Percentiles rank a stretch among this genome's conserved stretches.
phyloP scores from a whole-genome alignment of 2,888 invertebrate genomes.

The Heterodera filipjevi region DNA sequence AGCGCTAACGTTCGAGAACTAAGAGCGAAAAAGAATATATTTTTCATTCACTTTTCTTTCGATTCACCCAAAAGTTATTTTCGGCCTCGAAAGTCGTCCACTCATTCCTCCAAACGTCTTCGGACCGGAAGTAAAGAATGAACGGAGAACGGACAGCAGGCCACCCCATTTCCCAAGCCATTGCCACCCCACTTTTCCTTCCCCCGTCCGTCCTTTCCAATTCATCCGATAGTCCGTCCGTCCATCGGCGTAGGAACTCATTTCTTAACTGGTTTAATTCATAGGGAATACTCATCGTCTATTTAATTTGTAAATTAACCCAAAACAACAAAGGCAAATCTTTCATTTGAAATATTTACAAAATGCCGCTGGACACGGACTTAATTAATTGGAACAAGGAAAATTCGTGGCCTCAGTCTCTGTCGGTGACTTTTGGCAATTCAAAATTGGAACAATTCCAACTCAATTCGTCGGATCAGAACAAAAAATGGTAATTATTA shows the following conservation, averaged over 20 bases:
- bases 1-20: too few relatives aligned
- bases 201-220: not conserved
- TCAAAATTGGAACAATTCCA: conserved; percentile 13
- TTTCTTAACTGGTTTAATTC: not conserved
- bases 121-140: conserved; percentile 11
- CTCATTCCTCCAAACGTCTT: not conserved
- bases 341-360: not conserved
- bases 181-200: not conserved
- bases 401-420: conserved; percentile 22
- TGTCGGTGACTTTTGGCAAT: not conserved
- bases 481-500: not conserved
- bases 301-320: conserved; percentile 8
- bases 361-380: conserved; percentile 32
- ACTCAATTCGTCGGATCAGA: not conserved
- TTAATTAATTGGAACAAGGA: conserved; percentile 36
- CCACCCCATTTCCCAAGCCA: conserved; percentile 3
- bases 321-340: not conserved
- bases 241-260: not conserved
- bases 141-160: not conserved
- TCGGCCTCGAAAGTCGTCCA: not conserved
- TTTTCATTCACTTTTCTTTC: too few relatives aligned
- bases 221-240: conserved; percentile 10
- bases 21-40: too few relatives aligned
- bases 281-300: too few relatives aligned
- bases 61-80: not conserved